Base-by-base conservation (phyloP, 2,888 invertebrate species). In the Antheraea yamamai region DNA sequence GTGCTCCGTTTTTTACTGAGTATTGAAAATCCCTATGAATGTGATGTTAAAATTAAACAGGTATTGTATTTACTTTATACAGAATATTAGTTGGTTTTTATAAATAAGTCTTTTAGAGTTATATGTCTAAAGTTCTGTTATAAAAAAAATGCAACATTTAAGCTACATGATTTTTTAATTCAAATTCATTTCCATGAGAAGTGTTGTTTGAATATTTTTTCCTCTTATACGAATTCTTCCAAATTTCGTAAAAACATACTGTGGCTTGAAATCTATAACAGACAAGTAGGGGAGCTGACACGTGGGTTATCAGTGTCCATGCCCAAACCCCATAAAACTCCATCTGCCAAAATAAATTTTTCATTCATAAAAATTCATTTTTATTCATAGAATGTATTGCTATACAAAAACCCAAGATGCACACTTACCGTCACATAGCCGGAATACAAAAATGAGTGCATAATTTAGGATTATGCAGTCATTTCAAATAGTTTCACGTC, bases 201-300 rank as follows among this genome's bases (percentile, higher is more conserved):
- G 81, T 77, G 30, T 84, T 82, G 51, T 78, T 84, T 16, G 78
- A 78, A 77, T 89, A 85, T 82, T 89, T 92, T 75, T 89, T 91
- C 80, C 89, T 93, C 84, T 97, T 97, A 89, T 97, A 97, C 0
- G 97, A 96, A 81, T 96, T 96, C 83, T 97, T 97, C 97, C 97
- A 97, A 78, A 97, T 96, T 89, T 97, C 97, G 82, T 97, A 97
- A 70, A 97, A 95, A 83, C 97, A 97, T 18, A 97, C 97, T 0
- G 97, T 96, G n/a, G 97, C 97, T 88, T 97, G 97, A 86, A 97
- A 97, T 75, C 97, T 94, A 87, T 96, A 97, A 90, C 97, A 97
- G 66, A 97, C 97, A 0, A 96, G 95, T 12, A 97, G 91, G 0
- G 97, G 97, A 81, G 96, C 96, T 0, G 96, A 96, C 0, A 97